Percentiles rank a stretch among this genome's conserved stretches.
Conservation (phyloP, 2,113 vertebrate species). For the Nannospalax galili region DNA sequence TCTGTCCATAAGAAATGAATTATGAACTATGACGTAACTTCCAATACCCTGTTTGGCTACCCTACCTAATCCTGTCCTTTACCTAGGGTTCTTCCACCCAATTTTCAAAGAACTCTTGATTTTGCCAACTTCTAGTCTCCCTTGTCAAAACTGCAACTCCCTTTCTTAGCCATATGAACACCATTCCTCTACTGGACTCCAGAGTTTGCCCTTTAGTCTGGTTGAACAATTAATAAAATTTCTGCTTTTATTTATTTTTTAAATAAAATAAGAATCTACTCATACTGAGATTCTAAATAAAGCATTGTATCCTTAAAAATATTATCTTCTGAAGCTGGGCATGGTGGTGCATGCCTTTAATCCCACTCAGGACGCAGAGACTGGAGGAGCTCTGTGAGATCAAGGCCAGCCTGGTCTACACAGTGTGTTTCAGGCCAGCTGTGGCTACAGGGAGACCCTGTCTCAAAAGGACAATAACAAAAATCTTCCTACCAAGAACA, state of each 20-base stretch:
- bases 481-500: background rate
- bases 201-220: background rate
- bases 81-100: background rate
- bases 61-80: background rate
- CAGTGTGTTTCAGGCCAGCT: too few relatives aligned
- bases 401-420: too few relatives aligned
- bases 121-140: background rate
- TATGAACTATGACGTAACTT: background rate
- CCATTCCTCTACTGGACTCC: background rate
- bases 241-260: background rate
- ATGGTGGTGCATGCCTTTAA: too few relatives aligned
- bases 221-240: background rate
- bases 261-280: background rate
- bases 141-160: background rate
- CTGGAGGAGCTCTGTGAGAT: too few relatives aligned
- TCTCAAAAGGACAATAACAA: background rate
- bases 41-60: rapidly evolving
- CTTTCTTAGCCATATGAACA: background rate
- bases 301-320: background rate
- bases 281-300: slow-evolving; percentile 7
- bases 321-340: too few relatives aligned
- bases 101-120: background rate
- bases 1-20: background rate
- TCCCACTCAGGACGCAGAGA: too few relatives aligned
- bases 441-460: too few relatives aligned